Evolutionary conservation across 37 sponge, comb jelly and placozoan genomes (phyloP).

Genomic region (Crambe crambe): DNA sequence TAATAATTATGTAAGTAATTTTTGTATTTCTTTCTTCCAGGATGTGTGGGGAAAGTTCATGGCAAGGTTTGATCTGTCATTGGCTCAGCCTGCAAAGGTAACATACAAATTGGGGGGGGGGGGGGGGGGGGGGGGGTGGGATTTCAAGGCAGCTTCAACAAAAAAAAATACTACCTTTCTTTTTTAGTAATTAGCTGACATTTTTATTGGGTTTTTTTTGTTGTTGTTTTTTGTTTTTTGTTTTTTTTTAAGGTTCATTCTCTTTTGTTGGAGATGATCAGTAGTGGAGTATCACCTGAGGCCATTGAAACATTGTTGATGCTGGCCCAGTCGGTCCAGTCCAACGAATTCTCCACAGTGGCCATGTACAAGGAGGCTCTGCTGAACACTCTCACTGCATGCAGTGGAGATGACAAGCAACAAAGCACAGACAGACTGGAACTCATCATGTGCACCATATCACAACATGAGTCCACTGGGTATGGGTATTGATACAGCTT

Average conservation of each 20-base stretch:
- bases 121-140: no score
- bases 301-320: constrained; percentile 4
- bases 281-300: not conserved
- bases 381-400: not conserved
- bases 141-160: no score
- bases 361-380: not conserved
- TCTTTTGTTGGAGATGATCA: constrained; percentile 15
- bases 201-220: not conserved
- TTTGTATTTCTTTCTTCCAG: constrained; percentile 3
- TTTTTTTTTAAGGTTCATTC: constrained; percentile 10
- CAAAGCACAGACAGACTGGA: not conserved
- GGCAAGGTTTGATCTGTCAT: constrained; percentile 32
- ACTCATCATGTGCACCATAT: constrained; percentile 1
- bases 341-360: not conserved
- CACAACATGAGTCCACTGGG: constrained; percentile 3
- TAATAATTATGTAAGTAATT: no score
- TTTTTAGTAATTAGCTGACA: no score
- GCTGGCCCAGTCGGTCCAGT: constrained; percentile 8
- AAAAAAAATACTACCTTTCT: no score
- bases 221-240: not conserved
- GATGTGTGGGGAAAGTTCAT: constrained; percentile 25
- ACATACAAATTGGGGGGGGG: no score
- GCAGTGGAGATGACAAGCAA: not conserved
- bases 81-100: constrained; percentile 34
- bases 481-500: no score